phyloP scores from a whole-genome alignment of 2,797 vertebrate species.

The Poeciliopsis presidionis region DNA sequence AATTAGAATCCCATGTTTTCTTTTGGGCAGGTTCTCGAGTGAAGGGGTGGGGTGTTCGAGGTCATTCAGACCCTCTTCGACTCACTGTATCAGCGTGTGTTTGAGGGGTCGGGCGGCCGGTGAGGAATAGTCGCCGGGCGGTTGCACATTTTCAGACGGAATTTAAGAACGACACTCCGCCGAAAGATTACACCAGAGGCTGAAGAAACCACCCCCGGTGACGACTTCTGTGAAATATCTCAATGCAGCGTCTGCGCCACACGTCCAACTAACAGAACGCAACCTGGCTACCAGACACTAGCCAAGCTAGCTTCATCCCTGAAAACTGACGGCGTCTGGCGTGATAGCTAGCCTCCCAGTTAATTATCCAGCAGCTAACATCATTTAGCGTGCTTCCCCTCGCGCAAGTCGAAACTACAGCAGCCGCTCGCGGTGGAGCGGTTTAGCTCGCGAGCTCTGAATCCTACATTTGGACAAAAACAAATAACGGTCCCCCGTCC shows the following conservation, averaged over 20 bases:
- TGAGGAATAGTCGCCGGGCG: constrained; percentile 78
- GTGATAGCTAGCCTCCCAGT: constrained; percentile 76
- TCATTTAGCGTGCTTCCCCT: constrained; percentile 58
- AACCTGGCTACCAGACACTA: constrained; percentile 63
- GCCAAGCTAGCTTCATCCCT: constrained; percentile 67
- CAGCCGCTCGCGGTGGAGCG: constrained; percentile 47
- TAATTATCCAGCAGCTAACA: constrained; percentile 76
- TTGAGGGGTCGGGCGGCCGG: constrained; percentile 77
- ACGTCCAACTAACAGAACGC: constrained; percentile 58
- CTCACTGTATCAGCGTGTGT: constrained; percentile 84
- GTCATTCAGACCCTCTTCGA: constrained; percentile 82
- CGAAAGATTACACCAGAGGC: constrained; percentile 47
- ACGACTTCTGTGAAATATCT: constrained; percentile 50
- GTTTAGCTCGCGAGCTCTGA: constrained; percentile 28
- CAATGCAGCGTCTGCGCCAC: constrained; percentile 69
- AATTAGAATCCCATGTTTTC: constrained; percentile 29
- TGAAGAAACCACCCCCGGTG: constrained; percentile 57
- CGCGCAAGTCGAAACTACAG: constrained; percentile 44
- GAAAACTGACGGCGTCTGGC: constrained; percentile 70
- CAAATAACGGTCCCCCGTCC: constrained; percentile 32
- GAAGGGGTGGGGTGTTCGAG: constrained; percentile 81
- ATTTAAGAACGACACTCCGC: constrained; percentile 54
- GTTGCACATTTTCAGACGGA: constrained; percentile 61
- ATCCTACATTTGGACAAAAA: constrained; percentile 17
- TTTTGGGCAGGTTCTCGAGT: constrained; percentile 46